A percentile compares a stretch with the other conserved stretches of the same genome.
Conservation (phyloP, 2,888 invertebrate genomes). For the Ceraclea dissimilis region DNA sequence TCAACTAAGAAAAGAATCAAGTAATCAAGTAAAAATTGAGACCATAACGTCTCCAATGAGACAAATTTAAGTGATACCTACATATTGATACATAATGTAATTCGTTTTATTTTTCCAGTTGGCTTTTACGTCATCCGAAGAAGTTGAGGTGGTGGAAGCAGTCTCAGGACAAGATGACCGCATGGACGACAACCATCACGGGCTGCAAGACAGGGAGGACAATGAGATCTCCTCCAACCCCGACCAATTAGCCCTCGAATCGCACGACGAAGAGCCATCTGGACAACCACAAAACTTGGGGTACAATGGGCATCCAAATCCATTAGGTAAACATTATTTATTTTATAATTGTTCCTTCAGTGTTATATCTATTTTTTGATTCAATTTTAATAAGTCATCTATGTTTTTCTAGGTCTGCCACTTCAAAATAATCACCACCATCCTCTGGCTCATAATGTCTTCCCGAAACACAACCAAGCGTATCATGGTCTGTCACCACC, state of each 20-base stretch:
- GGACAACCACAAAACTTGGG: slow-evolving; percentile 39
- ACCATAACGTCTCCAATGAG: too few species aligned
- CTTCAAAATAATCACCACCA: slow-evolving; percentile 40
- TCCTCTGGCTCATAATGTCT: slow-evolving; percentile 37
- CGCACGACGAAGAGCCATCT: slow-evolving; percentile 52
- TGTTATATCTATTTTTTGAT: neutral
- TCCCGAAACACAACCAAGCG: slow-evolving; percentile 45
- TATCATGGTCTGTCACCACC: slow-evolving; percentile 60
- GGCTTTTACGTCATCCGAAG: slow-evolving; percentile 19
- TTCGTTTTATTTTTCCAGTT: slow-evolving; percentile 15
- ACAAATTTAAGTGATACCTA: too few species aligned
- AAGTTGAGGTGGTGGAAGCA: slow-evolving; percentile 23
- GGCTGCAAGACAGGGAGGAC: slow-evolving; percentile 23
- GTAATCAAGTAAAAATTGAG: too few species aligned
- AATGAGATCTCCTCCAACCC: slow-evolving; percentile 20
- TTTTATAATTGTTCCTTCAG: neutral
- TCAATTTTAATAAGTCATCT: neutral
- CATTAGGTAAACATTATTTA: slow-evolving; percentile 24
- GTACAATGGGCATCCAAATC: slow-evolving; percentile 44
- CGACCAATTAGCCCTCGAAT: slow-evolving; percentile 69
- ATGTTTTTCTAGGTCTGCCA: slow-evolving; percentile 35
- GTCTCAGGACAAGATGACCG: slow-evolving; percentile 22
- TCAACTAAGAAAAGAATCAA: too few species aligned
- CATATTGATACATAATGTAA: too few species aligned
- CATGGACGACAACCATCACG: slow-evolving; percentile 18